Base-by-base conservation (phyloP, 2,113 vertebrate species). In the Megaceryle maxima region DNA sequence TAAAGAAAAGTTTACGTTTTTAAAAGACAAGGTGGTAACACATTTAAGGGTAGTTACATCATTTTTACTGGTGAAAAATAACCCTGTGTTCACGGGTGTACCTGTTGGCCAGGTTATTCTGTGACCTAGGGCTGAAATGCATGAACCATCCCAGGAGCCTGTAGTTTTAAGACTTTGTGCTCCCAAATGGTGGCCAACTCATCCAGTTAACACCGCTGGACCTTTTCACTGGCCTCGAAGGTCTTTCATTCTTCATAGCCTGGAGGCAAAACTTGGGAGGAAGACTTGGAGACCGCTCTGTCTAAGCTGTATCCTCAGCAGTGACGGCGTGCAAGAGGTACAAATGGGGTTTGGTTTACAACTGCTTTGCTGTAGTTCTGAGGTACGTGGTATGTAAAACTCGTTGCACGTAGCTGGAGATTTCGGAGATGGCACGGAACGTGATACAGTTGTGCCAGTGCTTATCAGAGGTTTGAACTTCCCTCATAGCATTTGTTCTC, bases 401-500 rank as follows among this genome's bases (percentile, higher is more conserved):
- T 87, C 37, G 4, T 44, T 76, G 64, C 79, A 62, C 4, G 5
- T 13, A 84, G 83, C 51, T 74, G 79, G 51, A 81, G 64, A 75
- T 87, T 35, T 43, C n/a, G 64, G 51, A 63, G 53, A 57, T 22
- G 57, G 62, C 48, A 44, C 8, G 11, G 26, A 69, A 62, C 2
- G 0, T 2, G 2, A 20, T 66, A 43, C 26, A n/a, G 0, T 84
- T 62, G 60, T 68, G 17, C 68, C 3, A 4, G 64, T 88, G 53
- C 89, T 87, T 92, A 82, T 87, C 84, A 64, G 69, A 73, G 33
- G 51, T 82, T 95, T 96, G 44, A 94, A 92, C 62, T 89, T 92
- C 53, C 33, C 74, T 92, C 69, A 68, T 75, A 92, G 64, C 81
- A 31, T 96, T 97, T 96, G 83, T 94, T 94, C 96, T 73, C 35